A percentile compares a stretch with the other conserved stretches of the same genome.
Evolutionary conservation across 2,888 invertebrate species (phyloP).

Genomic region (Augiades crinisus): DNA sequence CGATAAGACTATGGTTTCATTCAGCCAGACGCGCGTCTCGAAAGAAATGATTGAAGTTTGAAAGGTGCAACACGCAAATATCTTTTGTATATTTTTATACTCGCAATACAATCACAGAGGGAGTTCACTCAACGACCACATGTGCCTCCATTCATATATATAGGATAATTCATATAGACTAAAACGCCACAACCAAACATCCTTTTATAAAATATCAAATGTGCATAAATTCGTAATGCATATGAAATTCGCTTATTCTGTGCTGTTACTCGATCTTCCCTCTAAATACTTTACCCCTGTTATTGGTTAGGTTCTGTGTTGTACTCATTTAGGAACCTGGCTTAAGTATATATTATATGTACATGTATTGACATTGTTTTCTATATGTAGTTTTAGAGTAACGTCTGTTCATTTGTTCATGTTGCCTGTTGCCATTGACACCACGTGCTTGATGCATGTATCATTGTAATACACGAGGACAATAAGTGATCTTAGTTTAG

Average conservation of each 20-base stretch:
- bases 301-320: conserved; percentile 7
- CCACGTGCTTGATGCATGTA: neutral
- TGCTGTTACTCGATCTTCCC: neutral
- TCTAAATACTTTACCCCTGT: conserved; percentile 6
- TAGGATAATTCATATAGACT: too few relatives aligned
- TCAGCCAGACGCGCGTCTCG: too few relatives aligned
- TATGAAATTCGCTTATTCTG: neutral
- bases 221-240: neutral
- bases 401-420: neutral
- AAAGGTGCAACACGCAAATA: neutral
- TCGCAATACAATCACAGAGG: neutral
- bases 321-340: conserved; percentile 9
- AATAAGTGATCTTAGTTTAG: neutral
- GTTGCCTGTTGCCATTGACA: conserved; percentile 1
- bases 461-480: conserved; percentile 9
- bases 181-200: too few relatives aligned
- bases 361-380: conserved; percentile 8
- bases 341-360: conserved; percentile 6
- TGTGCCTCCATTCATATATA: too few relatives aligned
- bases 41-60: too few relatives aligned
- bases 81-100: neutral
- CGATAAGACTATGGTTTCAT: too few relatives aligned
- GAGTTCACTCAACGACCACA: neutral
- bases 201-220: too few relatives aligned
- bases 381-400: neutral